Percentiles rank a stretch among this genome's conserved stretches.
These are phyloP conservation scores for Lycopodina hypogea DNA, from an alignment of 37 sponge, comb jelly and placozoan species.

Conservation along the genomic window DNA sequence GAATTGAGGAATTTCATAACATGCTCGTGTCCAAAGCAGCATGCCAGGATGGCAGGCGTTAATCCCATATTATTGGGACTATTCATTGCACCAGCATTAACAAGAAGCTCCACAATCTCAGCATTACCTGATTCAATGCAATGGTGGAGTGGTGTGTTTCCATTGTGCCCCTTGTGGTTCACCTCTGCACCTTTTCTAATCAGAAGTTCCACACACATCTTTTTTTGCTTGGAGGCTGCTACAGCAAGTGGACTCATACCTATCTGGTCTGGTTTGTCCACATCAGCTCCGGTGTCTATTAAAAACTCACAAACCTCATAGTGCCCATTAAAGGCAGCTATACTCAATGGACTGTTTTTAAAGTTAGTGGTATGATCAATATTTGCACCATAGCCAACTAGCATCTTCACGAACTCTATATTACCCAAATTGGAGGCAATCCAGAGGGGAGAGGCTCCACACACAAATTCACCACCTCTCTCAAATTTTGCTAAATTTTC, in stretches of 20 bases:
- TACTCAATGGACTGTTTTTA: conserved; percentile 81
- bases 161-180: conserved; percentile 70
- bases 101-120: conserved; percentile 57
- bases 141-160: conserved; percentile 86
- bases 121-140: conserved; percentile 73
- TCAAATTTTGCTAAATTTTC: conserved; percentile 58
- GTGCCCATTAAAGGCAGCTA: conserved; percentile 93
- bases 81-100: conserved; percentile 80
- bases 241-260: conserved; percentile 89
- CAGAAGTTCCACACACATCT: conserved; percentile 65
- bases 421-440: conserved; percentile 78
- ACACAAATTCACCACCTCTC: conserved; percentile 54
- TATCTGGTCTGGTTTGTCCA: conserved; percentile 79
- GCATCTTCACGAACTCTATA: conserved; percentile 64
- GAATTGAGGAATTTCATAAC: conserved; percentile 48
- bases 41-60: conserved; percentile 82
- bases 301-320: conserved; percentile 73
- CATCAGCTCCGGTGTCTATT: no score
- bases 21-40: conserved; percentile 72
- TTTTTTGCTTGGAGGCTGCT: conserved; percentile 83
- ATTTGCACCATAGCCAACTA: conserved; percentile 72
- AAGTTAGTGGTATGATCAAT: conserved; percentile 81
- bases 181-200: conserved; percentile 72
- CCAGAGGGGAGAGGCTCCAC: conserved; percentile 90
- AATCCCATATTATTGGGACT: conserved; percentile 68